These are phyloP conservation scores for Orchesella flavescens DNA, from an alignment of 2,888 invertebrate species.

Conservation along the genomic window DNA sequence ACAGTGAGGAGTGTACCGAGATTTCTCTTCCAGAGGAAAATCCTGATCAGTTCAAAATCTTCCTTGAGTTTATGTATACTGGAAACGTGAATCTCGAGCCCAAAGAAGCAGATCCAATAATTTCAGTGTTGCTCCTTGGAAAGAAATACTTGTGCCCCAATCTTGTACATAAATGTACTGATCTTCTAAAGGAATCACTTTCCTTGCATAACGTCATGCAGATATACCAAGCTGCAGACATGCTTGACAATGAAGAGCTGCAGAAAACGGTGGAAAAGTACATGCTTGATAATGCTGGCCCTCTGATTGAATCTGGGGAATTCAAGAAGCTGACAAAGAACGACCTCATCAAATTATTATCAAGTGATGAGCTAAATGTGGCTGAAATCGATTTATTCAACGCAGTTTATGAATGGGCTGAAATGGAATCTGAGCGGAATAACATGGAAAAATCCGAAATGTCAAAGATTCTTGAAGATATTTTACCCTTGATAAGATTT, in stretches of 20 bases:
- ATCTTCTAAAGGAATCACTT: constrained; percentile 58
- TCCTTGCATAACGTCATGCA: constrained; percentile 67
- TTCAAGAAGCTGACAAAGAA: constrained; percentile 65
- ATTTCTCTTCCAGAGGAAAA: constrained; percentile 67
- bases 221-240: constrained; percentile 66
- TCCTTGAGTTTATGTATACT: constrained; percentile 66
- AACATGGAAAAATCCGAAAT: constrained; percentile 28
- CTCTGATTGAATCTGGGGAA: constrained; percentile 63
- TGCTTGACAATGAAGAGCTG: constrained; percentile 67
- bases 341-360: constrained; percentile 62
- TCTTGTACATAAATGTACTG: constrained; percentile 61
- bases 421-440: constrained; percentile 57
- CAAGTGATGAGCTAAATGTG: constrained; percentile 68
- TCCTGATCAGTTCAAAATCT: constrained; percentile 61
- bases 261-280: constrained; percentile 67
- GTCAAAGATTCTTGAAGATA: constrained; percentile 55
- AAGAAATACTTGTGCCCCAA: constrained; percentile 68
- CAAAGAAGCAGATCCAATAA: constrained; percentile 52
- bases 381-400: constrained; percentile 58
- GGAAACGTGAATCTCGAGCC: constrained; percentile 52
- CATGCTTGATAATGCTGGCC: constrained; percentile 67
- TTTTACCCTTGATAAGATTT: constrained; percentile 67
- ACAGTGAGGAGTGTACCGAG: constrained; percentile 22
- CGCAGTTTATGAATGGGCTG: constrained; percentile 67
- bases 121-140: constrained; percentile 63